Evolutionary conservation across 2,113 vertebrate genomes (phyloP).

Genomic region (Actinemys pallida): DNA sequence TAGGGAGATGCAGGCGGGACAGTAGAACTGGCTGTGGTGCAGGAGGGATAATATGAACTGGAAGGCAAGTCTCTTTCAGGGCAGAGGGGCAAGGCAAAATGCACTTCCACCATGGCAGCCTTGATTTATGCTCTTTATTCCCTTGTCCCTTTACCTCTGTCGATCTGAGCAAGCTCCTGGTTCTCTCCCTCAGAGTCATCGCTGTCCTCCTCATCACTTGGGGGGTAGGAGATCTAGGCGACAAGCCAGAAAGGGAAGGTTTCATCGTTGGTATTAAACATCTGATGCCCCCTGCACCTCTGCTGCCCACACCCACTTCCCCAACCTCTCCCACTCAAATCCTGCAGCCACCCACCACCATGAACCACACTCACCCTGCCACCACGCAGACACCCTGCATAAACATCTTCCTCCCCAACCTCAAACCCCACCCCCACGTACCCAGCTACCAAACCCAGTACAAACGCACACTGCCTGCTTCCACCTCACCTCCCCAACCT

Average conservation of each 20-base stretch:
- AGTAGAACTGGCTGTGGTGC: not conserved
- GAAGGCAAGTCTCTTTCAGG: not conserved
- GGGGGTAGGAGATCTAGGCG: conserved; percentile 89
- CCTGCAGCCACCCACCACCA: not conserved
- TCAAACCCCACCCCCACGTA: fast-evolving
- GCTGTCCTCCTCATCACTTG: conserved; percentile 90
- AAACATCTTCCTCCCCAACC: conserved; percentile 3
- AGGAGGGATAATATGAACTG: not conserved
- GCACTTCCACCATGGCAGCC: not conserved
- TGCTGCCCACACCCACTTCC: conserved; percentile 35
- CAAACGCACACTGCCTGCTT: not conserved
- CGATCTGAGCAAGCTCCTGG: conserved; percentile 93
- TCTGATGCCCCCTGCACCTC: not conserved
- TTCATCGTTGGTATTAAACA: not conserved
- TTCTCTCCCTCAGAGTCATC: conserved; percentile 94
- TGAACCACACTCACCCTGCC: not conserved
- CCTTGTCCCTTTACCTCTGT: conserved; percentile 84
- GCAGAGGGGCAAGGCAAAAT: conserved; percentile 7
- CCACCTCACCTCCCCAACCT: not conserved
- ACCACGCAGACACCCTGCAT: not conserved
- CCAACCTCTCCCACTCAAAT: not conserved
- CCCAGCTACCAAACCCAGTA: not conserved
- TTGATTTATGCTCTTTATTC: not conserved
- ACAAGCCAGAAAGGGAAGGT: conserved; percentile 45
- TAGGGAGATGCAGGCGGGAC: not conserved